Percentiles rank a stretch among this genome's conserved stretches.
phyloP scores from a whole-genome alignment of 2,888 invertebrate species.

The Synergus gifuensis region DNA sequence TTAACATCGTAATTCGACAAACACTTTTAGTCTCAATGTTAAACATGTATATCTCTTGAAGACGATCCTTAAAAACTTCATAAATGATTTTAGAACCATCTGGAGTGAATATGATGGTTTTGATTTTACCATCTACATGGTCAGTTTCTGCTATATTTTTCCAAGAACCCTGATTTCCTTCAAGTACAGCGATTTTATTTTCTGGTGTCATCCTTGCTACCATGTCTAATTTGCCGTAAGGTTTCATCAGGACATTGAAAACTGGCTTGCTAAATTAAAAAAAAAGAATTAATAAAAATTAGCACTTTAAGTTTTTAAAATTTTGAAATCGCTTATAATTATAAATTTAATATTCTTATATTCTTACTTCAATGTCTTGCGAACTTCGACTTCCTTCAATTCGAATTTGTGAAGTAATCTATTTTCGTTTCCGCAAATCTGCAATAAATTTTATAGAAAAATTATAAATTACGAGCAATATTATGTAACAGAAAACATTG shows the following conservation, averaged over 20 bases:
- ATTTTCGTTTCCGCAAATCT: conserved; percentile 72
- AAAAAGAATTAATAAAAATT: neutral
- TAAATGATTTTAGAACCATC: conserved; percentile 80
- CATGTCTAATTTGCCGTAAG: conserved; percentile 60
- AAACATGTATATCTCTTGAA: conserved; percentile 15
- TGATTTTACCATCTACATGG: conserved; percentile 78
- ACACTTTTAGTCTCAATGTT: conserved; percentile 68
- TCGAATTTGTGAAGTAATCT: conserved; percentile 69
- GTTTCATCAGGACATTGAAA: conserved; percentile 69
- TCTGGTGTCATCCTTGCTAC: conserved; percentile 66
- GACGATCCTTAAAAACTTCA: conserved; percentile 68
- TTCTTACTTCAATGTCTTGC: conserved; percentile 44
- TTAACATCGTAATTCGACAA: too few relatives aligned
- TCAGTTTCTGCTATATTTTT: conserved; percentile 78
- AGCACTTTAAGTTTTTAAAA: neutral
- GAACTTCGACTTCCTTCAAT: conserved; percentile 56
- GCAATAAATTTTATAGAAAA: conserved; percentile 42
- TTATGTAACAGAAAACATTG: too few relatives aligned
- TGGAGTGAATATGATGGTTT: conserved; percentile 78
- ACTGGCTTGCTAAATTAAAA: conserved; percentile 61
- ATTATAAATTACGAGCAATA: neutral
- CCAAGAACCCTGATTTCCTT: conserved; percentile 67
- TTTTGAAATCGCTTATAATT: neutral
- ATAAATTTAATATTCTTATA: neutral
- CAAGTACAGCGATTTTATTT: conserved; percentile 72